These are phyloP conservation scores for Macrochelys suwanniensis DNA, from an alignment of 2,797 vertebrate species.

Conservation along the genomic window DNA sequence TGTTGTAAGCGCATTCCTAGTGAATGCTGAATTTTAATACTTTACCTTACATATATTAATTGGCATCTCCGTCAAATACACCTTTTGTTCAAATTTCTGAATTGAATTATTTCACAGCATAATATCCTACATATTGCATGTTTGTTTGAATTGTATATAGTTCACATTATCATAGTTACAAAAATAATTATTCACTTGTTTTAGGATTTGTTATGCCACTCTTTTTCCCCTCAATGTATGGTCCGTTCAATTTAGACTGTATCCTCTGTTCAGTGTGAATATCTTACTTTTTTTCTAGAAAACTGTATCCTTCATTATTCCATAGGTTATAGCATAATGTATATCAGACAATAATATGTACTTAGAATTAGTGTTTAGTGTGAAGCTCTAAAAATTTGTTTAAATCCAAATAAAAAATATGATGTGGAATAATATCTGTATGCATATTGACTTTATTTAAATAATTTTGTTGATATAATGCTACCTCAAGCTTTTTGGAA, in stretches of 20 bases:
- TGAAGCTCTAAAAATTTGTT: conserved; percentile 73
- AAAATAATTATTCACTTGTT: conserved; percentile 21
- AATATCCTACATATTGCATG: conserved; percentile 42
- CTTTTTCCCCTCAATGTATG: conserved; percentile 45
- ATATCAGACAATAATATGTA: conserved; percentile 80
- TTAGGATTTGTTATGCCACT: conserved; percentile 67
- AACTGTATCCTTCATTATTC: conserved; percentile 65
- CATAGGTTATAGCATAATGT: conserved; percentile 72
- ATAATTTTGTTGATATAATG: conserved; percentile 15
- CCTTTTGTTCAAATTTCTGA: conserved; percentile 51
- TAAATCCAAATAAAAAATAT: conserved; percentile 83
- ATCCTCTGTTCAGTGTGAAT: conserved; percentile 58
- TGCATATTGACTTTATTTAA: conserved; percentile 81
- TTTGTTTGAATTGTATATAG: conserved; percentile 73
- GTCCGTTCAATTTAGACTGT: conserved; percentile 71
- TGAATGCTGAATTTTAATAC: conserved; percentile 49
- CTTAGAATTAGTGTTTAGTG: conserved; percentile 78
- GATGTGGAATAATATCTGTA: conserved; percentile 81
- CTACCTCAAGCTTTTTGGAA: background rate
- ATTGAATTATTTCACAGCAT: background rate
- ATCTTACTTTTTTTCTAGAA: conserved; percentile 59
- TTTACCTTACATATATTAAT: conserved; percentile 51
- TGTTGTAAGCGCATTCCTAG: background rate
- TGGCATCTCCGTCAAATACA: conserved; percentile 38
- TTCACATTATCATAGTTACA: conserved; percentile 65